Evolutionary conservation across 1,140 invertebrate species (phyloP), one percentile per base, ranked within the genome.

Genomic region (Muscidifurax raptorellus): DNA sequence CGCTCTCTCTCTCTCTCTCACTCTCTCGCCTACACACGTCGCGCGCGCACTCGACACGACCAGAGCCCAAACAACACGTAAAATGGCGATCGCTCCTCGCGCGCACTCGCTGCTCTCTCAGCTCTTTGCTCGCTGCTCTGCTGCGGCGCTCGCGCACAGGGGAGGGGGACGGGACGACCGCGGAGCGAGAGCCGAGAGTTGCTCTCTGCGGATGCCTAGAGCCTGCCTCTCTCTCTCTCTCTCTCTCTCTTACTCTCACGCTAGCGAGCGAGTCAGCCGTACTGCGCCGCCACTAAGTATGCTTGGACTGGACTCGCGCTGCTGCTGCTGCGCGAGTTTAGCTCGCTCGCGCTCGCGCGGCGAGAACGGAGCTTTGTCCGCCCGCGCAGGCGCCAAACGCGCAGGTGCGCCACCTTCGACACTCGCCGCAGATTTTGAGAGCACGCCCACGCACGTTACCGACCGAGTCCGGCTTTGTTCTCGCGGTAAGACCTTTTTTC

Each of bases 41-140:
- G 67, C 79, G 18, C 47, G 28, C 47, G 22, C 52, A 15, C 25
- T 69, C 66, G 28, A 69, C 66, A 13, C 47, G 47, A 28, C 44
- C 75, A 5, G 10, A 47, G 28, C 77, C 52, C 83, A 76, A 84
- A 74, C 83, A 84, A 80, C 83, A 59, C 83, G 69, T 84, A 84
- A 84, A 84, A 84, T 84, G 83, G 83, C 83, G 83, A 84, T 80
- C 32, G 25, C 22, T n/a, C 66, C 22, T 32, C 75, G 44, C 64
- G 83, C 71, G 59, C 72, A 36, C 72, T 25, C 84, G 44, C 74
- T 15, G 25, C 77, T 36, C 59, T 40, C 47, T 25, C 25, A 2
- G 28, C 59, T 66, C 76, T 76, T n/a, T n/a, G n/a, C 74, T 1
- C 66, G 22, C 75, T n/a, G 36, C 6, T 27, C 40, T n/a, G 52